phyloP scores from a whole-genome alignment of 2,888 invertebrate genomes.

The Thera obeliscata region DNA sequence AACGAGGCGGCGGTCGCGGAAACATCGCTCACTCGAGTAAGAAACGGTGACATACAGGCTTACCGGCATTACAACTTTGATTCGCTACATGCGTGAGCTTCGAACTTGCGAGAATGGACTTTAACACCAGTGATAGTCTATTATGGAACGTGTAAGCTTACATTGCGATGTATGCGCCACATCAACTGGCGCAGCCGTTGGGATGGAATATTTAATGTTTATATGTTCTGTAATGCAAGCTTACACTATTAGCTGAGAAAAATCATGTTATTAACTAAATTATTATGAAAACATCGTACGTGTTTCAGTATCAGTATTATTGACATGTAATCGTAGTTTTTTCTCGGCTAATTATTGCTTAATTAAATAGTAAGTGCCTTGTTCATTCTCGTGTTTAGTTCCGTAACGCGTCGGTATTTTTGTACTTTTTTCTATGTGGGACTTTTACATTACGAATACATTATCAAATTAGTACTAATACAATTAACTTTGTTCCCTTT shows the following conservation, averaged over 20 bases:
- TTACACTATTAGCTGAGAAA: conserved; percentile 20
- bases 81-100: conserved; percentile 64
- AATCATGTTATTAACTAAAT: conserved; percentile 1
- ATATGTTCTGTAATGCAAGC: conserved; percentile 11
- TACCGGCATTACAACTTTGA: conserved; percentile 72
- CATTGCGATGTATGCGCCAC: neutral
- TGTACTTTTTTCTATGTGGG: conserved; percentile 25
- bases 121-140: conserved; percentile 21
- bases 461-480: neutral
- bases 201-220: conserved; percentile 3
- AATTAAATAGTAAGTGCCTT: conserved; percentile 18
- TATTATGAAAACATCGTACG: conserved; percentile 11
- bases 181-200: conserved; percentile 16
- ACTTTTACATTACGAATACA: conserved; percentile 12
- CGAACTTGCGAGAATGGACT: conserved; percentile 35
- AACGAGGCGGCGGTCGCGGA: conserved; percentile 88
- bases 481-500: neutral
- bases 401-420: conserved; percentile 51
- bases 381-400: conserved; percentile 57
- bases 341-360: conserved; percentile 24
- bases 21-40: conserved; percentile 92
- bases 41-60: conserved; percentile 63
- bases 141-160: conserved; percentile 20
- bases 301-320: conserved; percentile 39
- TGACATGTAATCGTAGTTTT: conserved; percentile 26